phyloP scores from a whole-genome alignment of 2,888 invertebrate species.

The Sclerodermus sp. region DNA sequence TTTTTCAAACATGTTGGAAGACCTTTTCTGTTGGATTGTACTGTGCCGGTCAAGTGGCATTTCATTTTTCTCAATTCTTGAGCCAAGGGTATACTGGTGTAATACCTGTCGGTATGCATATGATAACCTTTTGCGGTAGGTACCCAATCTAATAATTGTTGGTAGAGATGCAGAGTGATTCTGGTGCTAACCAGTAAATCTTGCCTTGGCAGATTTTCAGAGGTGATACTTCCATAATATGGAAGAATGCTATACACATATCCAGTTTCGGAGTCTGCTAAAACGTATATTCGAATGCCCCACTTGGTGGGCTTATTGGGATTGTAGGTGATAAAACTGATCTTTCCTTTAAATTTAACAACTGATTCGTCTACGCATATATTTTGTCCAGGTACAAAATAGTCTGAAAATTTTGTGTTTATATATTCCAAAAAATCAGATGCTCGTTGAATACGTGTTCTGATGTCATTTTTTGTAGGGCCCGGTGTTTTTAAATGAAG shows the following conservation, averaged over 20 bases:
- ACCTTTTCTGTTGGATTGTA: slow-evolving; percentile 26
- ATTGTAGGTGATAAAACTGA: too few species aligned
- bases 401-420: too few species aligned
- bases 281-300: too few species aligned
- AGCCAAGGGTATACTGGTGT: slow-evolving; percentile 11
- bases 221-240: slow-evolving; percentile 25
- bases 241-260: slow-evolving; percentile 25
- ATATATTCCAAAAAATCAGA: too few species aligned
- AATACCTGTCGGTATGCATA: too few species aligned
- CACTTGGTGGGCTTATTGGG: too few species aligned
- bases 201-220: slow-evolving; percentile 15
- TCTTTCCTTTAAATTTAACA: too few species aligned
- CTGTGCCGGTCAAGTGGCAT: slow-evolving; percentile 24
- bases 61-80: slow-evolving; percentile 21
- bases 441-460: slow-evolving; percentile 14
- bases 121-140: too few species aligned
- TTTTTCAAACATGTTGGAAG: slow-evolving; percentile 17
- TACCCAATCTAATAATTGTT: slow-evolving; percentile 16
- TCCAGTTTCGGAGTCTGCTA: too few species aligned
- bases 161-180: slow-evolving; percentile 20
- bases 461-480: slow-evolving; percentile 4
- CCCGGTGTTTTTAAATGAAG: slow-evolving; percentile 14
- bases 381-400: too few species aligned
- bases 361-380: too few species aligned
- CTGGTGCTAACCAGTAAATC: slow-evolving; percentile 21